Evolutionary conservation across 2,797 vertebrate species (phyloP), one percentile per base, ranked within the genome.

Genomic region (Pseudochromis fuscus): DNA sequence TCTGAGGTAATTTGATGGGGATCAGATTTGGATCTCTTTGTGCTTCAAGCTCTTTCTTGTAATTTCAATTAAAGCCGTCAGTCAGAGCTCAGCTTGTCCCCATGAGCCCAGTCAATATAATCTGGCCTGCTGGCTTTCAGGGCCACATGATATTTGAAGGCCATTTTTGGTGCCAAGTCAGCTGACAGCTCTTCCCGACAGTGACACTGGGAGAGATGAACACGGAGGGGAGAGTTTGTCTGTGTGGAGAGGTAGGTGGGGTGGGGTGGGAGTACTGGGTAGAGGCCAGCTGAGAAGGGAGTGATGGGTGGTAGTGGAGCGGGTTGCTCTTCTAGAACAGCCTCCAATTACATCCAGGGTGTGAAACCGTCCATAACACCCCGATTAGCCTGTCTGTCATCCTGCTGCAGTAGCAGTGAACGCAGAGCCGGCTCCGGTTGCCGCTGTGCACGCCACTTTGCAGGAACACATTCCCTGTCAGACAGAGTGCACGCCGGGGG

Each of bases 301-400:
- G 64, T 48, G 77, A 69, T 38, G 75, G 71, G 67, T 30, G 72
- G 42, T 35, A 60, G 2, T 16, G 56, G 72, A 84, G 74, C 1
- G 13, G 50, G 57, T 23, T 63, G 52, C 66, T 82, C 79, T 76
- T 51, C 55, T 72, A 50, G 42, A 82, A 67, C 33, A 44, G 74
- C 72, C 81, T 90, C 87, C 80, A 75, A 85, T 88, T 89, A 83
- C 89, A 88, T 44, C 16, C 53, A 33, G 75, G 71, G 67, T 82
- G 88, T 84, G 79, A 88, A 87, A 80, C 85, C 13, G 46, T 89
- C 87, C 76, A 79, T 83, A 83, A 87, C 88, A 37, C 61, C 67
- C 83, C 25, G 76, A 84, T 91, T 87, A 88, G 85, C 81, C 81
- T 9, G 79, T 89, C 87, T 72, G 88, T 91, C 90, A 91, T 81